Evolutionary conservation across 2,888 invertebrate species (phyloP).

Genomic region (Punctoribates punctum): DNA sequence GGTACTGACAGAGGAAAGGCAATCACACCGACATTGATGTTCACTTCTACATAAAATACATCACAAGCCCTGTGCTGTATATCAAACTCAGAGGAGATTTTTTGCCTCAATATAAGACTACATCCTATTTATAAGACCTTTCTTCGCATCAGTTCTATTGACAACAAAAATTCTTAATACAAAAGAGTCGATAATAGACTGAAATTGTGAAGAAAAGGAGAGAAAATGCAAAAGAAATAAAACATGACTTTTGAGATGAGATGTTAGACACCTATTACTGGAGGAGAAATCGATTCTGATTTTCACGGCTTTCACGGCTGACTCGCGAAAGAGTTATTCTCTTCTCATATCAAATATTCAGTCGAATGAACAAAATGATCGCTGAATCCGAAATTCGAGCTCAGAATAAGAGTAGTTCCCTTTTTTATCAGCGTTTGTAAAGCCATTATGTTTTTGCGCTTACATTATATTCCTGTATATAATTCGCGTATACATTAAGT

Average conservation of each 20-base stretch:
- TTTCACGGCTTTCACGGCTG: not conserved
- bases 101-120: not conserved
- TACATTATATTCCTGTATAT: no score
- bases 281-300: not conserved
- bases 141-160: no score
- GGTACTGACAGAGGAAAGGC: not conserved
- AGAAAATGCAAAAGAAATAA: not conserved
- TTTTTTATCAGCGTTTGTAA: not conserved
- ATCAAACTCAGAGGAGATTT: not conserved
- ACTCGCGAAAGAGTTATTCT: not conserved
- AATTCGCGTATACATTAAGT: not conserved
- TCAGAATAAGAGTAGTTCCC: no score
- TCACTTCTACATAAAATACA: not conserved
- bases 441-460: not conserved
- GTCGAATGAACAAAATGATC: slow-evolving; percentile 33
- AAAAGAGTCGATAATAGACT: slow-evolving; percentile 5
- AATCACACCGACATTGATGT: not conserved
- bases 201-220: not conserved
- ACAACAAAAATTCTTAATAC: not conserved
- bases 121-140: no score
- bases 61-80: not conserved
- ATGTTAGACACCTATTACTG: not conserved
- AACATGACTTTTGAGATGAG: not conserved
- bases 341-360: slow-evolving; percentile 15
- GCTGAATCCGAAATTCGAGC: no score